Conservation (phyloP, 2,888 invertebrate genomes). For the Apomyelois bistriatella region DNA sequence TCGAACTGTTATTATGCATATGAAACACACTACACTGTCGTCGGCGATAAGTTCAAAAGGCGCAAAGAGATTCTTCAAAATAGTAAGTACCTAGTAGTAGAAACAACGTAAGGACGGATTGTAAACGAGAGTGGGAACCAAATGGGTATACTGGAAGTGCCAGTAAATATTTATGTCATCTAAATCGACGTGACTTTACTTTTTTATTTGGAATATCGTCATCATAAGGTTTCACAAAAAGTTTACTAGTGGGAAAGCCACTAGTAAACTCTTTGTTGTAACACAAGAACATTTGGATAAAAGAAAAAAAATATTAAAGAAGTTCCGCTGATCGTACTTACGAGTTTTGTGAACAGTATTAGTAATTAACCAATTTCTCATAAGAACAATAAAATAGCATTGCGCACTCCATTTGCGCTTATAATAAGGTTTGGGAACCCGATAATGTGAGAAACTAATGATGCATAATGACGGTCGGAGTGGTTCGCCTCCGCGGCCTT, state of each 20-base stretch:
- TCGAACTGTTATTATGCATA: too few species aligned
- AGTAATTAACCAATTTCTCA: constrained; percentile 7
- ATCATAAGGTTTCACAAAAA: too few species aligned
- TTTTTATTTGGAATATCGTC: too few species aligned
- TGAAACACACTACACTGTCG: too few species aligned
- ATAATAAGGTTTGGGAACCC: constrained; percentile 12
- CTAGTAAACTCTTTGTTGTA: too few species aligned
- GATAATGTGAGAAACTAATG: constrained; percentile 15
- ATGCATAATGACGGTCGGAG: constrained; percentile 30
- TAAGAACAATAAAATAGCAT: constrained; percentile 7
- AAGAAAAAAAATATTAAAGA: not conserved
- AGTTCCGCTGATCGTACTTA: not conserved
- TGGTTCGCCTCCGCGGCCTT: constrained; percentile 29
- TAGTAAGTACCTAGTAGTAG: constrained; percentile 1
- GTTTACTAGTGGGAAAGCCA: too few species aligned
- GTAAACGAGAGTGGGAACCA: not conserved
- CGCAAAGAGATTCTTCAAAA: not conserved
- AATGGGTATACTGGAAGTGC: not conserved
- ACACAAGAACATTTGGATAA: not conserved
- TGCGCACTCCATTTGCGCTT: constrained; percentile 2
- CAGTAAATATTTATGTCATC: not conserved
- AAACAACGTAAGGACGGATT: not conserved
- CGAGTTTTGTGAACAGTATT: not conserved
- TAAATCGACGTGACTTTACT: too few species aligned
- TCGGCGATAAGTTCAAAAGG: too few species aligned